Percentiles rank a stretch among this genome's conserved stretches.
Conservation (phyloP, 2,888 invertebrate genomes). For the Tenthredo mesomela region DNA sequence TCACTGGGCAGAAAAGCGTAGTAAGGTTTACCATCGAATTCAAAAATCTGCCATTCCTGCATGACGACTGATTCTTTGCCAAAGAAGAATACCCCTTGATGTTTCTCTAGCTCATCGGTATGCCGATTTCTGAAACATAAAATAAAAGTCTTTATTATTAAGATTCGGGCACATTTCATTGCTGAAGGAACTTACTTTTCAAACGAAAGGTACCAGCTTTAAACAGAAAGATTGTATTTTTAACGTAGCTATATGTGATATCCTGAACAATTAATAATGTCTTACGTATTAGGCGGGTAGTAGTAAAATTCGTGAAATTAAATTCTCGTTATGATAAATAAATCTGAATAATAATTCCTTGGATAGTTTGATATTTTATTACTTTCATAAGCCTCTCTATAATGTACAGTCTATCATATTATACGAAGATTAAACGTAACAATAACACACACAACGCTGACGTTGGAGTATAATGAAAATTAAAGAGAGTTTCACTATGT, state of each 20-base stretch:
- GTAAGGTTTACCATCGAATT: conserved; percentile 75
- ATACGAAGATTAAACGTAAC: conserved; percentile 12
- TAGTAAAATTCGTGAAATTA: neutral
- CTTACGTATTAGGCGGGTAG: neutral
- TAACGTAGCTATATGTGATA: neutral
- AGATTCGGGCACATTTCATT: neutral
- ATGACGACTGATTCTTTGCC: conserved; percentile 73
- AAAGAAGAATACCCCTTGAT: conserved; percentile 73
- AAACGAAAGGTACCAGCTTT: conserved; percentile 38
- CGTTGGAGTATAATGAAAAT: neutral
- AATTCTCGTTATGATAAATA: neutral
- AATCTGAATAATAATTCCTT: conserved; percentile 9
- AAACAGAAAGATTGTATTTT: neutral
- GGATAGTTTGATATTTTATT: conserved; percentile 28
- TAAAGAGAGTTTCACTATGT: neutral
- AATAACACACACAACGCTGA: neutral
- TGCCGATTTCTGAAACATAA: conserved; percentile 72
- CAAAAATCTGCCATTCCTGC: conserved; percentile 76
- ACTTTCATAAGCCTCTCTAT: conserved; percentile 21
- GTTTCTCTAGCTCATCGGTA: conserved; percentile 57
- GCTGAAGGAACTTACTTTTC: conserved; percentile 25
- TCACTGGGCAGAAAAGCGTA: conserved; percentile 75
- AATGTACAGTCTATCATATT: neutral
- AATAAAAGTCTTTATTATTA: conserved; percentile 54
- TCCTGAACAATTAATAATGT: neutral